A percentile compares a stretch with the other conserved stretches of the same genome.
Evolutionary conservation across 2,797 vertebrate species (phyloP).

Genomic region (Poliocrania exsul): DNA sequence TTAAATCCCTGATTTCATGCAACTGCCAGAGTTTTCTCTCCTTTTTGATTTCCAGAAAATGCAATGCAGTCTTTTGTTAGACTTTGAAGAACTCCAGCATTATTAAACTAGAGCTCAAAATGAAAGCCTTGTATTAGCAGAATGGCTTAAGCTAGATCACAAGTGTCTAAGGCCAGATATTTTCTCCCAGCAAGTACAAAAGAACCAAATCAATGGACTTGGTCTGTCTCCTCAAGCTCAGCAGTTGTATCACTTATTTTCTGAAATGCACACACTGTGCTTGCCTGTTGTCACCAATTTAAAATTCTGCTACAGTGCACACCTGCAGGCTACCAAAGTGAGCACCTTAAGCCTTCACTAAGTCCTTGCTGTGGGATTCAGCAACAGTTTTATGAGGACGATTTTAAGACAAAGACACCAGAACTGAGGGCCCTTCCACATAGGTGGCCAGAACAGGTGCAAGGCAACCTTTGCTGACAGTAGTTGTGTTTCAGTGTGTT

Average conservation of each 20-base stretch:
- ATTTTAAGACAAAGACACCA: background rate
- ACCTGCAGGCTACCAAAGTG: background rate
- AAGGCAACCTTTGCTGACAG: background rate
- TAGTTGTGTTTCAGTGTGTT: background rate
- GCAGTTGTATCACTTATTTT: background rate
- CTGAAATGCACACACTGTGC: background rate
- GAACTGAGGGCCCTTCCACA: background rate
- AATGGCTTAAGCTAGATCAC: background rate
- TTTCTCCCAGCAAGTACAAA: background rate
- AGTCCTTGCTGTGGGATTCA: background rate
- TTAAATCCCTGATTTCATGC: background rate
- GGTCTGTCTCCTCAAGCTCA: background rate
- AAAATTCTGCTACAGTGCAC: background rate
- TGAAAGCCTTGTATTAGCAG: background rate
- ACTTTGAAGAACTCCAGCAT: background rate
- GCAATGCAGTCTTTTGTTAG: background rate
- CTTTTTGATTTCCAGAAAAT: background rate
- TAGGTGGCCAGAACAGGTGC: background rate
- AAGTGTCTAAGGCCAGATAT: background rate
- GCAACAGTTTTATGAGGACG: background rate
- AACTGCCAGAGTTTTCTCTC: background rate
- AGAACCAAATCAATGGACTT: background rate
- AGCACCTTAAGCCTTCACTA: background rate
- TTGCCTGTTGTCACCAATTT: background rate
- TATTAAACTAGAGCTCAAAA: background rate